phyloP scores from a whole-genome alignment of 2,113 vertebrate genomes.

The Anoura caudifer region DNA sequence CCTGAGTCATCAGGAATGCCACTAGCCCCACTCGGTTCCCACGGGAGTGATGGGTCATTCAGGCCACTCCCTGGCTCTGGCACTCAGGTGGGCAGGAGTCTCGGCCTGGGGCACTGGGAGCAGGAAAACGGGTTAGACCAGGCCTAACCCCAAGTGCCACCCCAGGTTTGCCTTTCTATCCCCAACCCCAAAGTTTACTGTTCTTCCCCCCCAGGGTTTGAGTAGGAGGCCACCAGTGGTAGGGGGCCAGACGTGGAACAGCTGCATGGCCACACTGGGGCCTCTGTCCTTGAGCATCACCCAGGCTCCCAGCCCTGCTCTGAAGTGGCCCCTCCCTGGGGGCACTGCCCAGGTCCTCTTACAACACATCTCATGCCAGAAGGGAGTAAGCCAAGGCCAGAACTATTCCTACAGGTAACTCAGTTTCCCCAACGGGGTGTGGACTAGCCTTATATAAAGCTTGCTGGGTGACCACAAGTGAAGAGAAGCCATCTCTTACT shows the following conservation, averaged over 20 bases:
- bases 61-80: conserved; percentile 70
- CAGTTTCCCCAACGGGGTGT: background rate
- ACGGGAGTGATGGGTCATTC: conserved; percentile 73
- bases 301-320: background rate
- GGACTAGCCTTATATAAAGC: background rate
- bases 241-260: background rate
- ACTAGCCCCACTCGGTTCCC: conserved; percentile 73
- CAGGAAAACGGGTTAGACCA: conserved; percentile 73
- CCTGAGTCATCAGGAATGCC: conserved; percentile 68
- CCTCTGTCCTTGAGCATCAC: background rate
- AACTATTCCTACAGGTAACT: background rate
- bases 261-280: background rate
- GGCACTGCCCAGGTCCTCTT: background rate
- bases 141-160: conserved; percentile 54
- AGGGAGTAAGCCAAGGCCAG: background rate
- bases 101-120: conserved; percentile 58
- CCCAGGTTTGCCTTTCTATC: conserved; percentile 19
- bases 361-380: background rate
- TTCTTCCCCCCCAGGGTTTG: background rate
- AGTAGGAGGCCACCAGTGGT: background rate
- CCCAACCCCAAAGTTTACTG: background rate
- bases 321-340: background rate
- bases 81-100: conserved; percentile 73
- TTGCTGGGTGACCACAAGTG: background rate
- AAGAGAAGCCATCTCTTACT: background rate